These are phyloP conservation scores for Scaptomyza reducta DNA, from an alignment of 2,888 invertebrate genomes.

Conservation along the genomic window DNA sequence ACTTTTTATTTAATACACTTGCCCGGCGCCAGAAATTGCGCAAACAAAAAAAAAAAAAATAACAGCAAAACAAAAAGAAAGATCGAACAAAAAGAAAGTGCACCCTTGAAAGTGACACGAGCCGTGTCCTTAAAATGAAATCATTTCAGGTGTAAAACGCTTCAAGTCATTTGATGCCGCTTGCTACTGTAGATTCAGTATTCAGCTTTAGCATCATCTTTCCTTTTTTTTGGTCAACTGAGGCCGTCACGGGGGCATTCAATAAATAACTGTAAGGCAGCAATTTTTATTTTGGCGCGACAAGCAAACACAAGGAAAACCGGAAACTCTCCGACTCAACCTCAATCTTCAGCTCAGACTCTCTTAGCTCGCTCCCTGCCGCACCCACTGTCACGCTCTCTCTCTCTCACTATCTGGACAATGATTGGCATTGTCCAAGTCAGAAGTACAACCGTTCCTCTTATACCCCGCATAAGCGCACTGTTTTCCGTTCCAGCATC, in stretches of 20 bases:
- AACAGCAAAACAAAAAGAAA: background rate
- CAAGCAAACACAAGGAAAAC: constrained; percentile 43
- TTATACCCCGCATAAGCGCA: background rate
- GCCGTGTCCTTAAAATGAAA: constrained; percentile 55
- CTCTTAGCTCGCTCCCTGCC: background rate
- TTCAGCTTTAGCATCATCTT: too few species aligned
- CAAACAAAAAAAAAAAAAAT: constrained; percentile 46
- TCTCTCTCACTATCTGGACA: constrained; percentile 8
- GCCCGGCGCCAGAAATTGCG: constrained; percentile 45
- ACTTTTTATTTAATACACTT: constrained; percentile 75
- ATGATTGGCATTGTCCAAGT: constrained; percentile 54
- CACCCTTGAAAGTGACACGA: constrained; percentile 23
- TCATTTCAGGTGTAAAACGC: constrained; percentile 77
- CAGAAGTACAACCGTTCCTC: background rate
- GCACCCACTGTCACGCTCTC: background rate
- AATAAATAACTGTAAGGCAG: constrained; percentile 48
- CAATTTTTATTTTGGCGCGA: constrained; percentile 46
- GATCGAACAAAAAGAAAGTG: background rate
- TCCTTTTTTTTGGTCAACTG: constrained; percentile 14
- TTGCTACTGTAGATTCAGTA: background rate
- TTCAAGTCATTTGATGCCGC: constrained; percentile 59
- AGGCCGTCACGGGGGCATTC: constrained; percentile 36
- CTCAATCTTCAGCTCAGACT: background rate
- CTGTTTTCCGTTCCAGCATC: constrained; percentile 4
- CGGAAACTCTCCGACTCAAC: background rate